A percentile compares a stretch with the other conserved stretches of the same genome.
Conservation (phyloP, 2,797 vertebrate species). For the Enteromius paludinosus region DNA sequence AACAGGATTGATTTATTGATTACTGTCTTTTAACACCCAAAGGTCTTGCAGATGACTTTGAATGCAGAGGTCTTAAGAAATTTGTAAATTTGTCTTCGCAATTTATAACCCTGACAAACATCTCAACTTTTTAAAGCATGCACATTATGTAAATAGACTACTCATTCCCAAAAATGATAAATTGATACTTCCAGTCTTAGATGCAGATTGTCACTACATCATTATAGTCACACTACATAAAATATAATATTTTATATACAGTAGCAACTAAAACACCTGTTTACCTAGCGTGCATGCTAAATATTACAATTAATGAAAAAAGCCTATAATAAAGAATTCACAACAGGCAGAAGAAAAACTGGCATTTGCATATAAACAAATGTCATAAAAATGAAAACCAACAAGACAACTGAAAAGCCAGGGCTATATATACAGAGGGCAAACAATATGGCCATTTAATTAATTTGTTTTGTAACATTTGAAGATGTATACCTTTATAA, state of each 20-base stretch:
- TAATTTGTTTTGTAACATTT: neutral
- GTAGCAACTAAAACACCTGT: neutral
- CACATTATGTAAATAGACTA: neutral
- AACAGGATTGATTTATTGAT: slow-evolving; percentile 79
- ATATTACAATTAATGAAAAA: neutral
- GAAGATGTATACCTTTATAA: slow-evolving; percentile 45
- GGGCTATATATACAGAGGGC: neutral
- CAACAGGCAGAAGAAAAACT: neutral
- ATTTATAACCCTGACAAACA: neutral
- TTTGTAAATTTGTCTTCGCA: neutral
- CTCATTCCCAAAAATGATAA: neutral
- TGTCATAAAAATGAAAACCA: neutral
- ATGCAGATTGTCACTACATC: neutral
- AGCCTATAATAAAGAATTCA: neutral
- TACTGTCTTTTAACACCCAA: slow-evolving; percentile 48
- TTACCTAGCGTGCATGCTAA: neutral
- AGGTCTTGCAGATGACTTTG: slow-evolving; percentile 17
- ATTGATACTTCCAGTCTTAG: neutral
- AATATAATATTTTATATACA: neutral
- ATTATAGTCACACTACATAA: neutral
- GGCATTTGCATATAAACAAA: neutral
- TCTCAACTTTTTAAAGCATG: neutral
- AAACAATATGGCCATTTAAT: neutral
- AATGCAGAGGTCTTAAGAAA: neutral
- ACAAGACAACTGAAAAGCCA: neutral